A percentile compares a stretch with the other conserved stretches of the same genome.
These are phyloP conservation scores for Dicrostonyx torquatus DNA, from an alignment of 2,797 vertebrate genomes.

Conservation along the genomic window DNA sequence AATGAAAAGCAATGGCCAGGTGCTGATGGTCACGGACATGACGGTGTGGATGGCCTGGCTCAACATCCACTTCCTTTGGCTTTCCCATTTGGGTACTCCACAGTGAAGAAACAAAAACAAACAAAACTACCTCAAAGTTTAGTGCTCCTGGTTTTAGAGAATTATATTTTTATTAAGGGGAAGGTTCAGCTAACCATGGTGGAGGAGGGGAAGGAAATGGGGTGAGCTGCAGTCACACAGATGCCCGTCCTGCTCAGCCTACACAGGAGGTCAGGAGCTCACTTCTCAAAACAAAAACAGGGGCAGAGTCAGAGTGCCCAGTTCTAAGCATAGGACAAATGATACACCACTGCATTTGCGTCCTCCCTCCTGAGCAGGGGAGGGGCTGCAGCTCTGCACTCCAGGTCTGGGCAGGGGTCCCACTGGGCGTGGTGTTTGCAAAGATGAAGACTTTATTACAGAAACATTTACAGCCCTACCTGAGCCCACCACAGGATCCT, in stretches of 20 bases:
- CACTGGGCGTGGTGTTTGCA: neutral
- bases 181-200: neutral
- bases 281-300: neutral
- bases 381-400: neutral
- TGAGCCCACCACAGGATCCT: neutral
- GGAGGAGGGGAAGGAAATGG: too few species aligned
- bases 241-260: rapidly evolving
- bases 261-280: neutral
- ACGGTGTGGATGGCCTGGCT: neutral
- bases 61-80: too few species aligned
- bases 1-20: neutral
- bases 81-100: neutral
- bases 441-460: neutral
- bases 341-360: rapidly evolving
- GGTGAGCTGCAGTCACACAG: too few species aligned
- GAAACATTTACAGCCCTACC: neutral
- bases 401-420: neutral
- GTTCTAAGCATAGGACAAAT: neutral
- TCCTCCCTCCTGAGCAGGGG: neutral
- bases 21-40: too few species aligned
- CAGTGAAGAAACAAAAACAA: too few species aligned
- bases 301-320: neutral
- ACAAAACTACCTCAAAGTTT: neutral
- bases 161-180: neutral
- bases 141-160: neutral